A percentile compares a stretch with the other conserved stretches of the same genome.
phyloP scores from a whole-genome alignment of 2,113 vertebrate genomes.

The Daboia siamensis region DNA sequence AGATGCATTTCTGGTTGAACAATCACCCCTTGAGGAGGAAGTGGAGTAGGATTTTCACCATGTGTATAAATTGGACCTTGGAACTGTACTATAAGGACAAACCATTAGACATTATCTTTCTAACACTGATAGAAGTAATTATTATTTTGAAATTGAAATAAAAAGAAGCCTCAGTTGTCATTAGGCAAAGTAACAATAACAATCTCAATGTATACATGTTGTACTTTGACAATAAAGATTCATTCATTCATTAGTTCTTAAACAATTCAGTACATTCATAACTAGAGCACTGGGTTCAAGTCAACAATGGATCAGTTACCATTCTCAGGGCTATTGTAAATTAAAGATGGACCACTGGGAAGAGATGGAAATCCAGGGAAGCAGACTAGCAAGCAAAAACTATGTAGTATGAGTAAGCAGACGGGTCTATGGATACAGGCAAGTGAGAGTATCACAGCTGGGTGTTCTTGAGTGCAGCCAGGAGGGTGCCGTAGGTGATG shows the following conservation, averaged over 20 bases:
- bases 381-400: not conserved
- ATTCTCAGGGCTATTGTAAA: not conserved
- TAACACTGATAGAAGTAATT: conserved; percentile 1
- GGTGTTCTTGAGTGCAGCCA: not conserved
- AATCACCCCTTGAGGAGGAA: conserved; percentile 94
- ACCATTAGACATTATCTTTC: not conserved
- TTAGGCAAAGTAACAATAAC: no score
- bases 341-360: not conserved
- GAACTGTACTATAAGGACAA: conserved; percentile 88
- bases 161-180: not conserved
- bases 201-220: no score
- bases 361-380: not conserved
- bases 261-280: not conserved
- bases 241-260: no score
- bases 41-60: conserved; percentile 83
- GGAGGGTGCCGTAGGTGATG: not conserved
- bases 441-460: not conserved
- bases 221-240: no score
- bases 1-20: conserved; percentile 98
- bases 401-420: not conserved
- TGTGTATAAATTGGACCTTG: conserved; percentile 97
- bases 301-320: not conserved
- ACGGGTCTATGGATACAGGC: not conserved
- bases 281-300: not conserved
- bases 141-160: not conserved